Evolutionary conservation across 2,888 invertebrate genomes (phyloP).

Genomic region (Heliothis peltigera): DNA sequence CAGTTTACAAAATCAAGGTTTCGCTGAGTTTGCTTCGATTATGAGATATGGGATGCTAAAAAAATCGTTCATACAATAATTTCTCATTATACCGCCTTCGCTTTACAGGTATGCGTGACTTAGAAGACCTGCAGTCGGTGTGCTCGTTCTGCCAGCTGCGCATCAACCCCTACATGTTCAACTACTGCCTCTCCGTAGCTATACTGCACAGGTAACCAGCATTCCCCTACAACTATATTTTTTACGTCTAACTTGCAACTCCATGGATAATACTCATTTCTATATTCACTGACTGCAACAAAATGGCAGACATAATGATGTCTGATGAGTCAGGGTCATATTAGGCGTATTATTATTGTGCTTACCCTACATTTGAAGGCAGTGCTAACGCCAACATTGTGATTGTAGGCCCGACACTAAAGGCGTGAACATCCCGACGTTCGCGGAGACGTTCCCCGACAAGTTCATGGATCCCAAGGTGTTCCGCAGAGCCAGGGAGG

Average conservation of each 20-base stretch:
- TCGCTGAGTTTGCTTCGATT: too few relatives aligned
- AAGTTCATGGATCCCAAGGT: slow-evolving; percentile 94
- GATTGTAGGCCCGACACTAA: slow-evolving; percentile 90
- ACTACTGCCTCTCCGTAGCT: slow-evolving; percentile 93
- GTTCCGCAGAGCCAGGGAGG: slow-evolving; percentile 92
- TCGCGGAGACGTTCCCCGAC: slow-evolving; percentile 94
- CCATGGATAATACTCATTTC: too few relatives aligned
- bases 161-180: slow-evolving; percentile 93
- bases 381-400: neutral
- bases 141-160: slow-evolving; percentile 92
- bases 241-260: neutral
- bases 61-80: too few relatives aligned
- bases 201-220: slow-evolving; percentile 90
- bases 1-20: too few relatives aligned
- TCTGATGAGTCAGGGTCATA: too few relatives aligned
- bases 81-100: neutral
- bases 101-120: slow-evolving; percentile 91
- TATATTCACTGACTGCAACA: too few relatives aligned
- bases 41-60: too few relatives aligned
- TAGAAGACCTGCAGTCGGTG: slow-evolving; percentile 92
- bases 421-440: slow-evolving; percentile 92
- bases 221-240: too few relatives aligned
- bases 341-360: too few relatives aligned
- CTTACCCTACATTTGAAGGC: neutral
- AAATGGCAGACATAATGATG: too few relatives aligned